Evolutionary conservation across 2,888 invertebrate species (phyloP).

Genomic region (Cheiracanthium punctorium): DNA sequence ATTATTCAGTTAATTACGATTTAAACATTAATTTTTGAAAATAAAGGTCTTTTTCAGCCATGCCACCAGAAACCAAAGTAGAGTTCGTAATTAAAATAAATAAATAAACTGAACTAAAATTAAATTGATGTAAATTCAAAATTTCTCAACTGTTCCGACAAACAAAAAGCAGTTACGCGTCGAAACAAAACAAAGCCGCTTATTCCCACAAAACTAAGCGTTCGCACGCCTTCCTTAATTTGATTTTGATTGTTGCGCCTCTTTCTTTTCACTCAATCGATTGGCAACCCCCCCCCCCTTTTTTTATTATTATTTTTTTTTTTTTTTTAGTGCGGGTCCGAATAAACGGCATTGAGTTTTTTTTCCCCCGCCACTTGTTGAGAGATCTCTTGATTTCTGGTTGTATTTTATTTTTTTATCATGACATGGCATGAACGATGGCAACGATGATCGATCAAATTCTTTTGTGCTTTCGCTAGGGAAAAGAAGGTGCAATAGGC

Average conservation of each 20-base stretch:
- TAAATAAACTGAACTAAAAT: too few relatives aligned
- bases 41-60: too few relatives aligned
- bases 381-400: neutral
- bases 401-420: neutral
- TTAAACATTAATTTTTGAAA: too few relatives aligned
- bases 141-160: too few relatives aligned
- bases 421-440: conserved; percentile 41
- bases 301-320: too few relatives aligned
- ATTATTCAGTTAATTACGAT: too few relatives aligned
- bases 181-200: too few relatives aligned
- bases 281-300: neutral
- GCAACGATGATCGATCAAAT: conserved; percentile 25
- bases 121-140: too few relatives aligned
- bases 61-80: too few relatives aligned
- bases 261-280: conserved; percentile 4
- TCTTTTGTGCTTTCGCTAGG: neutral
- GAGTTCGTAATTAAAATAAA: too few relatives aligned
- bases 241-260: conserved; percentile 8
- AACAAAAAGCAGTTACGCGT: too few relatives aligned
- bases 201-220: too few relatives aligned
- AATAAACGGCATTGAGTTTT: neutral
- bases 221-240: neutral
- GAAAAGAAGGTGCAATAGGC: neutral
- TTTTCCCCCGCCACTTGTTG: conserved; percentile 3
- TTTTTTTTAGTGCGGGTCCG: neutral